These are phyloP conservation scores for Syngnathus typhle DNA, from an alignment of 2,113 vertebrate genomes.

Conservation along the genomic window DNA sequence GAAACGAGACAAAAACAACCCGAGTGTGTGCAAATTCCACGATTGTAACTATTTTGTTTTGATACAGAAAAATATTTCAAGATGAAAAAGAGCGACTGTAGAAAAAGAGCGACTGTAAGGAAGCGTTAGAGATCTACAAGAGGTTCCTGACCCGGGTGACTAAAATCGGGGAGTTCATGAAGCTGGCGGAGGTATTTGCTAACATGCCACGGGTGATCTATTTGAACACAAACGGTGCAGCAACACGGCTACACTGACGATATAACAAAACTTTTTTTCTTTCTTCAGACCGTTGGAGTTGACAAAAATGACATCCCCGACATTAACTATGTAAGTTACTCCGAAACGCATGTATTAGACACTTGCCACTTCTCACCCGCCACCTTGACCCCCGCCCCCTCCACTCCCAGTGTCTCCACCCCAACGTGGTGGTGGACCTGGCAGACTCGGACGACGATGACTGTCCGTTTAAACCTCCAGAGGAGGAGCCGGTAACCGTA, in stretches of 20 bases:
- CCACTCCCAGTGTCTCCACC: slow-evolving; percentile 71
- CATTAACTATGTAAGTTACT: slow-evolving; percentile 90
- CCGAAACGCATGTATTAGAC: slow-evolving; percentile 7
- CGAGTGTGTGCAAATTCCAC: background rate
- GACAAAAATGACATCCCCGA: slow-evolving; percentile 99
- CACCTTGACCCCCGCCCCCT: slow-evolving; percentile 24
- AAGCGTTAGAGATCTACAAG: slow-evolving; percentile 98
- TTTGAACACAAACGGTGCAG: no score
- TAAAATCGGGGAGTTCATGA: slow-evolving; percentile 96
- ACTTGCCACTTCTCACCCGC: slow-evolving; percentile 33
- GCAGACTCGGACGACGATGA: slow-evolving; percentile 74
- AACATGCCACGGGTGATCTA: no score
- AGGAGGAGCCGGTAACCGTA: slow-evolving; percentile 72
- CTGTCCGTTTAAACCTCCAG: slow-evolving; percentile 69
- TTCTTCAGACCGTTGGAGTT: slow-evolving; percentile 90
- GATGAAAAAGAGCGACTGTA: slow-evolving; percentile 99
- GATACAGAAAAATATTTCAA: slow-evolving; percentile 96
- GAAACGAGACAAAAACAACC: background rate
- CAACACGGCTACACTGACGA: no score
- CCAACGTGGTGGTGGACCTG: slow-evolving; percentile 72
- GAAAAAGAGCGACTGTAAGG: slow-evolving; percentile 99
- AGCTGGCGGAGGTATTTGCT: slow-evolving; percentile 87
- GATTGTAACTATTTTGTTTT: slow-evolving; percentile 13
- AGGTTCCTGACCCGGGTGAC: slow-evolving; percentile 96
- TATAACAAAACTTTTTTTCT: background rate